phyloP scores from a whole-genome alignment of 2,113 vertebrate species.

The Onychostruthus taczanowskii region DNA sequence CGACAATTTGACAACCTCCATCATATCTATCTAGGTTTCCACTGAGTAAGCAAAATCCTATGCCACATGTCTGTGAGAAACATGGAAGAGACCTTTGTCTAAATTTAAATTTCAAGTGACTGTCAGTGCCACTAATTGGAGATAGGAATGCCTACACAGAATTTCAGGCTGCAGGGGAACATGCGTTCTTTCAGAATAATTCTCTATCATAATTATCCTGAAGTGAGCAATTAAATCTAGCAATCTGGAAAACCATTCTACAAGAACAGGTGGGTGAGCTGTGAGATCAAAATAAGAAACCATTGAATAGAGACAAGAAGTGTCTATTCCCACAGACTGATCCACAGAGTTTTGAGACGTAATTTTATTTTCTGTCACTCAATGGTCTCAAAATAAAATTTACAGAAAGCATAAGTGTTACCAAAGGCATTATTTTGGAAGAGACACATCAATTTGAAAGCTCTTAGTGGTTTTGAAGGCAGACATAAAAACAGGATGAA shows the following conservation, averaged over 20 bases:
- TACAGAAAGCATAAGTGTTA: not conserved
- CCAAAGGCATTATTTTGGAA: not conserved
- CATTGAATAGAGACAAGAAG: not conserved
- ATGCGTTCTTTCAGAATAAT: not conserved
- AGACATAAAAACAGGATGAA: not conserved
- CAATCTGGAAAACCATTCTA: not conserved
- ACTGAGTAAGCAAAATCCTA: not conserved
- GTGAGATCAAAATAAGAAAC: not conserved
- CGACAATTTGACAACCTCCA: not conserved
- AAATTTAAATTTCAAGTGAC: not conserved
- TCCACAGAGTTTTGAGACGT: not conserved
- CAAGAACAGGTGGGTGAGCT: not conserved
- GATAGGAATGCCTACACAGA: not conserved
- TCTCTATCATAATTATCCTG: not conserved
- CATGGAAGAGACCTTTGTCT: not conserved
- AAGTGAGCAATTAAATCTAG: conserved; percentile 17
- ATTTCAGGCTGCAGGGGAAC: not conserved
- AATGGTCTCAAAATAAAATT: not conserved
- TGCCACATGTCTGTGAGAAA: not conserved
- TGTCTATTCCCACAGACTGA: not conserved
- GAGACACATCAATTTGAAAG: not conserved
- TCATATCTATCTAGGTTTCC: not conserved
- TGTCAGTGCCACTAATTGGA: not conserved
- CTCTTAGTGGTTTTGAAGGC: not conserved
- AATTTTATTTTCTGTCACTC: not conserved